Base-by-base conservation (phyloP, 2,797 vertebrate genomes). In the Oryzias sinensis region DNA sequence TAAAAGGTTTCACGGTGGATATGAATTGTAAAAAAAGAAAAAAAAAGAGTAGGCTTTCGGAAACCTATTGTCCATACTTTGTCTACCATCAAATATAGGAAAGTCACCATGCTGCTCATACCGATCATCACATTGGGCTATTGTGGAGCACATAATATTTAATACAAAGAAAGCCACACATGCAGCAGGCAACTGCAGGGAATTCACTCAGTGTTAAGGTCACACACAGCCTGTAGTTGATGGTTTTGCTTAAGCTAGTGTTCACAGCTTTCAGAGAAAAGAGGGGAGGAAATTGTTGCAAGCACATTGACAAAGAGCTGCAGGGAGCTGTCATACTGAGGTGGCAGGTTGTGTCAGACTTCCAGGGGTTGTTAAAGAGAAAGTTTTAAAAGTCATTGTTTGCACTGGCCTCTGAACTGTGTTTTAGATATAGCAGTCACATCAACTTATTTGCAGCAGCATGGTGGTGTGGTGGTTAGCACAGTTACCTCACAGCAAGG, bases 271-370 rank as follows among this genome's bases (percentile, higher is more conserved):
- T 87, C 70, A 81, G 68, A 67, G 62, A 56, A 77, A 73, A 78
- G 87, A 76, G 78, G 63, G 77, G 72, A 80, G 84, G 58, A 77
- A 70, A 90, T 88, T 87, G 90, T 88, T 89, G 85, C 83, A 47
- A 49, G 74, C 77, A 67, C 70, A 71, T 27, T 65, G 72, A 87
- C 77, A 80, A 81, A 86, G 65, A 82, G 80, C 84, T 75, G 64
- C 80, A 24, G 80, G 84, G 72, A 81, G 77, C 79, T 84, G 81
- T 85, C 79, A 86, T 77, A 71, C 71, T 62, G 84, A 89, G 90
- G 82, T 88, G 88, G 83, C 86, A 89, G 81, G 85, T 89, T 85
- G 84, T 82, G 84, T 87, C 83, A 90, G 84, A 89, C 83, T 76
- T 79, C 76, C 70, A 73, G 53, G 57, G 73, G 62, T 71, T 72